Percentiles rank a stretch among this genome's conserved stretches.
These are phyloP conservation scores for Nothoprocta pentlandii DNA, from an alignment of 2,113 vertebrate genomes.

Conservation along the genomic window DNA sequence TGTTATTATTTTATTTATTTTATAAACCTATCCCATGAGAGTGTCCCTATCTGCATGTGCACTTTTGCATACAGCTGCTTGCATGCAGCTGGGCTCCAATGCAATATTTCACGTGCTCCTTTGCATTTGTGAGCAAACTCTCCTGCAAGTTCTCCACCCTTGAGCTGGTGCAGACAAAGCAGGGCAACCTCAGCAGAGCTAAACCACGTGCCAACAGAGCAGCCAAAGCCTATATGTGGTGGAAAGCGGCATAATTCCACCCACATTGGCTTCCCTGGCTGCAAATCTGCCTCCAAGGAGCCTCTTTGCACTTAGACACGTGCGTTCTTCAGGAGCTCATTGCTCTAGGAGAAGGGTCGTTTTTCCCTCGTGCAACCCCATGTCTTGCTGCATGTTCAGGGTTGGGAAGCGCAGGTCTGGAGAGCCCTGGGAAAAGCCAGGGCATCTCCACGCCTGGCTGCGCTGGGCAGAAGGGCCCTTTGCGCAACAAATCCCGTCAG, in stretches of 20 bases:
- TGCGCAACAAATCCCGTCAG: not conserved
- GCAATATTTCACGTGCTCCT: not conserved
- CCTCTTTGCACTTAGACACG: not conserved
- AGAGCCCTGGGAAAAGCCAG: not conserved
- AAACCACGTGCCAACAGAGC: not conserved
- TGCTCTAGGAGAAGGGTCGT: rapidly evolving
- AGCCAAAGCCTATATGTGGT: rapidly evolving
- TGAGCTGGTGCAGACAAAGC: not conserved
- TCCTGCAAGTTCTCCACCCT: not conserved
- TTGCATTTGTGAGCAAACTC: not conserved
- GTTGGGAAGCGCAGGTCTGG: rapidly evolving
- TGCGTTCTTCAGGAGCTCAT: not conserved
- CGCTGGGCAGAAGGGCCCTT: rapidly evolving
- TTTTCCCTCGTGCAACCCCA: not conserved
- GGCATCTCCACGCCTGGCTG: rapidly evolving
- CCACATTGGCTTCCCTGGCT: not conserved
- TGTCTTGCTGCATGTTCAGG: rapidly evolving
- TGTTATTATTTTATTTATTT: not conserved
- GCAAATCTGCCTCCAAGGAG: not conserved
- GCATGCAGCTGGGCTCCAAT: not conserved
- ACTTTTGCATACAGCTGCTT: not conserved
- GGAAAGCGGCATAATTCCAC: rapidly evolving
- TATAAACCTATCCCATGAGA: not conserved
- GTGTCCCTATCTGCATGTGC: rapidly evolving
- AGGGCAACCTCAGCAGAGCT: not conserved